phyloP scores from a whole-genome alignment of 2,797 vertebrate species.

The Pseudomugil tenellus region DNA sequence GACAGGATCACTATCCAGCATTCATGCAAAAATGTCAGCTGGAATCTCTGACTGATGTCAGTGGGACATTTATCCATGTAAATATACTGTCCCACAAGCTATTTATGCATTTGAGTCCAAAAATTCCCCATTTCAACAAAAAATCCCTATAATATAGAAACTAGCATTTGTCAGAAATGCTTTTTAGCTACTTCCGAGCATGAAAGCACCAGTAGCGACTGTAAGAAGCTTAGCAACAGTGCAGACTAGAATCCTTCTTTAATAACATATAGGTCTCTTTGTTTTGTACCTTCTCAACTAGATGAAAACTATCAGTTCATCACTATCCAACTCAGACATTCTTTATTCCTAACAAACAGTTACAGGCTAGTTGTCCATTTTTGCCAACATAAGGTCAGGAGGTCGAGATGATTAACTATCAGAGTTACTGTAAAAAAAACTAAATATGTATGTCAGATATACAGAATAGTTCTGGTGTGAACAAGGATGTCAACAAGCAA shows the following conservation, averaged over 20 bases:
- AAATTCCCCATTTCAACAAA: no score
- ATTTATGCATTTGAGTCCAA: no score
- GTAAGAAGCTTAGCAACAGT: background rate
- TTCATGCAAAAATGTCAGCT: no score
- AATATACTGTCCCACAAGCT: no score
- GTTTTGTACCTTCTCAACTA: background rate
- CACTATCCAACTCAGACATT: conserved; percentile 18
- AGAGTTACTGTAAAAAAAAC: conserved; percentile 1
- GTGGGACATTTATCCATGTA: no score
- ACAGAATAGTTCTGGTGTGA: background rate
- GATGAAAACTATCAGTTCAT: conserved; percentile 3
- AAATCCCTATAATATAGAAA: no score
- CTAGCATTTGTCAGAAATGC: no score
- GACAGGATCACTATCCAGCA: no score
- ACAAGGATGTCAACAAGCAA: background rate
- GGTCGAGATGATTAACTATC: conserved; percentile 9
- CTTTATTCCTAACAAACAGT: conserved; percentile 19
- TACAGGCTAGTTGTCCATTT: conserved; percentile 16
- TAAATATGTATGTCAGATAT: conserved; percentile 1
- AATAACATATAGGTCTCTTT: background rate
- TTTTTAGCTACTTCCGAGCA: no score
- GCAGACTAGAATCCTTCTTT: background rate
- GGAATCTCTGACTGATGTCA: no score
- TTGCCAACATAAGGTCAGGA: conserved; percentile 19
- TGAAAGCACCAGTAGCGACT: no score